Conservation (phyloP, 1,140 invertebrate species). For the Matsumurasca onukii region DNA sequence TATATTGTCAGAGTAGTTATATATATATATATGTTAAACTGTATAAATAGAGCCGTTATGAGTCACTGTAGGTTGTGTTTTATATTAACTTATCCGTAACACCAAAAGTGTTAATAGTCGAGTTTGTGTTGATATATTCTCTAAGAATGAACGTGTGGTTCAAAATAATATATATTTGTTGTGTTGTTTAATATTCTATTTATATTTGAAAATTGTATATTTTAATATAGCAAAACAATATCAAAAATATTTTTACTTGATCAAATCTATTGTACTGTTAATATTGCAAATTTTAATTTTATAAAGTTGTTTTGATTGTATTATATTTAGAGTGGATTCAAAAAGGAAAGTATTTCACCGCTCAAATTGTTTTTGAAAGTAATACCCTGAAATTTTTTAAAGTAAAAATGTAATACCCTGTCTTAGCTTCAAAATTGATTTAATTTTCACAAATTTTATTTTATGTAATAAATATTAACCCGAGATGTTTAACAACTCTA, state of each 20-base stretch:
- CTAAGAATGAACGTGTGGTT: conserved; percentile 8
- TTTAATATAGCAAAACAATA: no score
- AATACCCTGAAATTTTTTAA: neutral
- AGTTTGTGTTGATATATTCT: neutral
- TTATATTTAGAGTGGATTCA: no score
- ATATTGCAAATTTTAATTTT: neutral
- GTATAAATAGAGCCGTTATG: conserved; percentile 23
- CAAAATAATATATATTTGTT: conserved; percentile 9
- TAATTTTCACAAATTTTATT: neutral
- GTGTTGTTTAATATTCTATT: neutral
- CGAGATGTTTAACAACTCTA: no score
- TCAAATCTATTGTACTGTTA: neutral
- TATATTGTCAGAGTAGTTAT: conserved; percentile 19
- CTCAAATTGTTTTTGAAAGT: neutral
- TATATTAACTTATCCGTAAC: conserved; percentile 27
- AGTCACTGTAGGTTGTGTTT: conserved; percentile 31
- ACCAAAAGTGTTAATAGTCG: conserved; percentile 26
- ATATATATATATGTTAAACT: conserved; percentile 21
- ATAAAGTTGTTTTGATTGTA: no score
- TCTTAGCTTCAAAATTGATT: neutral
- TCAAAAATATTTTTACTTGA: neutral
- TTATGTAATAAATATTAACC: no score
- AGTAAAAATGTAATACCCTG: neutral
- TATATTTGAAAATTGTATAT: no score
- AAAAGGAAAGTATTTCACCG: no score